A percentile compares a stretch with the other conserved stretches of the same genome.
Conservation (phyloP, 2,113 vertebrate species). For the Phalacrocorax carbo region DNA sequence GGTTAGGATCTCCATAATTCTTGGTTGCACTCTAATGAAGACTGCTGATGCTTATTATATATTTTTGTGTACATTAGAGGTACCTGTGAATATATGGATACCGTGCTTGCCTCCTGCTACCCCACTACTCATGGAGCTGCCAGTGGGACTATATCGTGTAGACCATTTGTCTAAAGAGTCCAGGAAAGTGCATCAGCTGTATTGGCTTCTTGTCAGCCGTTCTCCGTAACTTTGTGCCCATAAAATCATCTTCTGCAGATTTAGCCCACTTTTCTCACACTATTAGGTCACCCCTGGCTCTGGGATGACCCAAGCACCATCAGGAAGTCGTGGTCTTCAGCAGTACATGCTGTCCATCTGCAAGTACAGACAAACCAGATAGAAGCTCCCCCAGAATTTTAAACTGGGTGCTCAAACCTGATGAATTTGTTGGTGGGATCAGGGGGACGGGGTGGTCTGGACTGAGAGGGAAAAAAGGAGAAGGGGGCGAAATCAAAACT, state of each 20-base stretch:
- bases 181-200: background rate
- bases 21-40: constrained; percentile 56
- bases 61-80: constrained; percentile 60
- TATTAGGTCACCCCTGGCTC: background rate
- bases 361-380: background rate
- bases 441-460: background rate
- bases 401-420: background rate
- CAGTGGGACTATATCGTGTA: background rate
- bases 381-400: background rate
- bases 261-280: background rate
- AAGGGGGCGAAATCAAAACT: background rate
- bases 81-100: constrained; percentile 56
- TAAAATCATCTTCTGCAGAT: background rate
- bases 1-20: constrained; percentile 72
- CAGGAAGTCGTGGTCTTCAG: background rate
- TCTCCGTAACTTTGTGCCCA: background rate
- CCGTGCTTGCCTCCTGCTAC: constrained; percentile 5
- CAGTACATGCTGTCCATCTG: background rate
- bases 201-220: background rate
- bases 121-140: constrained; percentile 40
- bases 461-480: background rate
- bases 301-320: background rate
- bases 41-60: constrained; percentile 60
- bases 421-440: background rate
- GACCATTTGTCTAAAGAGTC: constrained; percentile 34